Evolutionary conservation across 2,797 vertebrate genomes (phyloP).

Genomic region (Syncerus caffer): DNA sequence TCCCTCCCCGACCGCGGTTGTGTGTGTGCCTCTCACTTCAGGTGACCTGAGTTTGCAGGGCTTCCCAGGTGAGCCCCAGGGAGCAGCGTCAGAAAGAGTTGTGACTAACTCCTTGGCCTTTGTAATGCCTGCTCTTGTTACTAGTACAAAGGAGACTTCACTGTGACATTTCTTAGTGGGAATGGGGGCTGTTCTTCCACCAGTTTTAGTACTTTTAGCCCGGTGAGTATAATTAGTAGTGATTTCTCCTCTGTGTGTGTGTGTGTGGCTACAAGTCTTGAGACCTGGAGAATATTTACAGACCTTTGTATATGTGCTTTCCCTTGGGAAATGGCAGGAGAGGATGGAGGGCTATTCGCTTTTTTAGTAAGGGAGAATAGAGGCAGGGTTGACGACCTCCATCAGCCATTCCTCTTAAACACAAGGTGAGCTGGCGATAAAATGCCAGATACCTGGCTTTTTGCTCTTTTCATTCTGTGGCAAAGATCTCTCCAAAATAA

Average conservation of each 20-base stretch:
- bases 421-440: neutral
- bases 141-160: neutral
- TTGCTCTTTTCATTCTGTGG: neutral
- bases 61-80: slow-evolving; percentile 21
- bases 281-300: neutral
- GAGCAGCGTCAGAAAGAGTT: neutral
- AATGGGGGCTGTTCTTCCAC: neutral
- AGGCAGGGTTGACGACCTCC: neutral
- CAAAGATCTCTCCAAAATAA: neutral
- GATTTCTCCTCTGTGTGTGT: neutral
- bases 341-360: neutral
- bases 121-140: neutral
- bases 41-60: slow-evolving; percentile 8
- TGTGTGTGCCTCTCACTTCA: neutral
- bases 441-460: neutral
- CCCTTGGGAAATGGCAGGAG: neutral
- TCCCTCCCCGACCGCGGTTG: neutral
- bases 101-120: slow-evolving; percentile 10
- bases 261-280: neutral
- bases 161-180: neutral
- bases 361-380: neutral
- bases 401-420: neutral
- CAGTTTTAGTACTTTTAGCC: neutral
- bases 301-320: neutral
- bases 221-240: neutral